Evolutionary conservation across 1,140 invertebrate genomes (phyloP), one percentile per base, ranked within the genome.

Genomic region (Meloidogyne floridensis): DNA sequence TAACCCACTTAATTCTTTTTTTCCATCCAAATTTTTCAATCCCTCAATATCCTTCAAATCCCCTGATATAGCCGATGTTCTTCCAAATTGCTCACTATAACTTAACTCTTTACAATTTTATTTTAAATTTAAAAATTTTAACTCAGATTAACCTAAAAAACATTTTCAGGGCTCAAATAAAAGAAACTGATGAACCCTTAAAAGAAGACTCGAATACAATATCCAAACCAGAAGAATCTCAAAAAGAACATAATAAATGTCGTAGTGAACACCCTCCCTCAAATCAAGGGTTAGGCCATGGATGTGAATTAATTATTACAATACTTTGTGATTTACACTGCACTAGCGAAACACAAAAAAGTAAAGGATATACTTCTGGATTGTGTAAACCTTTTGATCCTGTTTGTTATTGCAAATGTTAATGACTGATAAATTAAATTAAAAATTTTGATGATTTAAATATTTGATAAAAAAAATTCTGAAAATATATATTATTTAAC

Each of bases 321-420:
- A 59, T 81, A 20, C 75, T 81, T n/a, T 81, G 80, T 56, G 47
- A 81, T 59, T 43, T 81, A 18, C 80, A 81, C 47, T 81, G 80
- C 59, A 81, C 80, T 10, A 77, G 20, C 56, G 80, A 73, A 65
- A 20, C 9, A 72, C 59, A 75, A 32, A 81, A 81, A 43, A 20
- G 65, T 51, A 72, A 81, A 77, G 80, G 80, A 13, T 81, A 81
- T 77, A 77, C 76, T 53, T 59, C 72, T 77, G 80, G 80, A 70
- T 51, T 81, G 18, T 81, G 80, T 56, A 80, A 77, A 71, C 65
- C 51, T n/a, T 77, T 81, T 53, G 80, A 81, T 53, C 56, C 75
- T 4, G 80, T 75, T 53, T 81, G 80, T 51, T 81, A 70, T 32
- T 81, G 80, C 56, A 42, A 75, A 77, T 81, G 80, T 72, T 81